phyloP scores from a whole-genome alignment of 2,888 invertebrate genomes.

The Cryptocephalus moraei region DNA sequence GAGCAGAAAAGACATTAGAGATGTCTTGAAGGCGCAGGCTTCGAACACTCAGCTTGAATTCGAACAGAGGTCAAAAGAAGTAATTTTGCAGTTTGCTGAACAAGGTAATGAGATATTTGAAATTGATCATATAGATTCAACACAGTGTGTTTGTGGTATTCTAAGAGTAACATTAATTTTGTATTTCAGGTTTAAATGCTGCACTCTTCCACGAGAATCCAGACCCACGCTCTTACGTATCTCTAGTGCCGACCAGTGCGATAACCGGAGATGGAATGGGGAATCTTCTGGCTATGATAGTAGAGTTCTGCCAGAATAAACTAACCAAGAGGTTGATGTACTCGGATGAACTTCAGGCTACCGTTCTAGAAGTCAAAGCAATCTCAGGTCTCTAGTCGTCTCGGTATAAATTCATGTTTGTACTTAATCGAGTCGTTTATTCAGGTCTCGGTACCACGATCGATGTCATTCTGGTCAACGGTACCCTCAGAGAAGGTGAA shows the following conservation, averaged over 20 bases:
- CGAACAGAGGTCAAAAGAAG: constrained; percentile 76
- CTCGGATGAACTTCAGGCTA: constrained; percentile 85
- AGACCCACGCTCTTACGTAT: constrained; percentile 85
- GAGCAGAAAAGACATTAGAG: constrained; percentile 80
- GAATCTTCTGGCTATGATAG: constrained; percentile 86
- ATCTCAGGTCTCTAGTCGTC: constrained; percentile 66
- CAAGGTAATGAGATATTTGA: constrained; percentile 44
- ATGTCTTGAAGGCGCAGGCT: constrained; percentile 81
- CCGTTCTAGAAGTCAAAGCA: constrained; percentile 78
- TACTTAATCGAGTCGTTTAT: not conserved
- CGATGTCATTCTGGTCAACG: constrained; percentile 97
- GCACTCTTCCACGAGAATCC: constrained; percentile 93
- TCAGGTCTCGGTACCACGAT: constrained; percentile 95
- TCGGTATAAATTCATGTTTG: constrained; percentile 52
- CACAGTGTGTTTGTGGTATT: no score
- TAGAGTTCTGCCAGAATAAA: constrained; percentile 76
- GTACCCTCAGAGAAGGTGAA: constrained; percentile 85
- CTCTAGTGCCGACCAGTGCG: constrained; percentile 95
- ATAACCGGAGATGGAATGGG: constrained; percentile 95
- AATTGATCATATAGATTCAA: no score
- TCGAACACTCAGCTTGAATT: constrained; percentile 88
- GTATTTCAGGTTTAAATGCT: constrained; percentile 59
- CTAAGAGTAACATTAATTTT: no score
- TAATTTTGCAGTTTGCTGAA: constrained; percentile 89
- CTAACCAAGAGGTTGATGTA: constrained; percentile 62